Conservation (phyloP, 2,888 invertebrate genomes). For the Noctua janthe region DNA sequence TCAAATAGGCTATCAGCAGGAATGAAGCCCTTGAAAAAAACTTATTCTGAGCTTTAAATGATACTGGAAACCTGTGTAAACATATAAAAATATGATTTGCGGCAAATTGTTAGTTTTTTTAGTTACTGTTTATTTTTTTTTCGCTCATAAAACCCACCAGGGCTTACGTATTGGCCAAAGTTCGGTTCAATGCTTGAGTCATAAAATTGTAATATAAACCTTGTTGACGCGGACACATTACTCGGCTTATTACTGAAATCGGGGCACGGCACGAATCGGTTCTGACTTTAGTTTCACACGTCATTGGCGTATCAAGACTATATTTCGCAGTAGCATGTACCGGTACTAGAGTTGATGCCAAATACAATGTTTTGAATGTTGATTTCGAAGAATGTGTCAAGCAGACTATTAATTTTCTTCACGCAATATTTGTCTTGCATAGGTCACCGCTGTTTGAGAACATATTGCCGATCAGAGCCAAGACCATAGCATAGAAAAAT, state of each 20-base stretch:
- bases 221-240: slow-evolving; percentile 50
- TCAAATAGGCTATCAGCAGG: slow-evolving; percentile 34
- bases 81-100: slow-evolving; percentile 61
- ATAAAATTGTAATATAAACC: slow-evolving; percentile 56
- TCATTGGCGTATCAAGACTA: slow-evolving; percentile 33
- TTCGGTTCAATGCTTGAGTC: slow-evolving; percentile 49
- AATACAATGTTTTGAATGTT: slow-evolving; percentile 24
- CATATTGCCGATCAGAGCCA: not conserved
- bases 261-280: slow-evolving; percentile 35
- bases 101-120: slow-evolving; percentile 41
- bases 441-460: slow-evolving; percentile 5
- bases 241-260: slow-evolving; percentile 47
- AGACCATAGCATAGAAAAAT: not conserved
- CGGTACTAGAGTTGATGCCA: slow-evolving; percentile 43
- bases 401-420: slow-evolving; percentile 32
- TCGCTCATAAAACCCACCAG: slow-evolving; percentile 56
- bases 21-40: slow-evolving; percentile 62
- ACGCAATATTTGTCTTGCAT: slow-evolving; percentile 21
- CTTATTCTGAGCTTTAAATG: slow-evolving; percentile 37
- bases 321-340: slow-evolving; percentile 44
- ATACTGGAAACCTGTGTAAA: slow-evolving; percentile 60
- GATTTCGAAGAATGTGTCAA: slow-evolving; percentile 41
- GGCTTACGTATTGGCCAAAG: slow-evolving; percentile 41
- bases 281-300: slow-evolving; percentile 27
- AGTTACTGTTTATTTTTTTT: slow-evolving; percentile 53